Evolutionary conservation across 2,888 invertebrate species (phyloP), one percentile per base, ranked within the genome.

Genomic region (Stenoptilia bipunctidactyla): DNA sequence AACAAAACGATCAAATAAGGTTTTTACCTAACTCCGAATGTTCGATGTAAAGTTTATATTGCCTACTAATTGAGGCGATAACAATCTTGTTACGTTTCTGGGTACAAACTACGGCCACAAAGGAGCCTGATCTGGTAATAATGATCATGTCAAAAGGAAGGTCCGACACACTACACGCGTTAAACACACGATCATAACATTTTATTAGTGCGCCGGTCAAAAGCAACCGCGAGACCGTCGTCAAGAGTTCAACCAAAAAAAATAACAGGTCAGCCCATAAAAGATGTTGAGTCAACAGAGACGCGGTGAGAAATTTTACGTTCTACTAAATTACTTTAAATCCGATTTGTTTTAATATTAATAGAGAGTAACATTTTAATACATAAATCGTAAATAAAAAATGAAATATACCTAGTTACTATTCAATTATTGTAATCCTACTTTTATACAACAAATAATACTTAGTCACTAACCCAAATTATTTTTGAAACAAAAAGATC

Each of bases 101-200:
- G 65, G 58, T 67, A 79, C 77, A 75, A 75, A 76, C 73, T 75
- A 60, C 64, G 63, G 73, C 77, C 79, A 74, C 79, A 71, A 66
- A 79, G 75, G 67, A 72, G 64, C 69, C 60, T 61, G 66, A 20
- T 20, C 20, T 20, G 69, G 67, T 66, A 67, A 75, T 82, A 77
- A 80, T 73, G 74, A 79, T 75, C 74, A 71, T 79, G 80, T 82
- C 80, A 79, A 80, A 82, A 77, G 69, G 73, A 71, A 73, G 77
- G 75, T 53, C 80, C 82, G 80, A 76, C 82, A 72, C 70, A 76
- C 67, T 74, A 75, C 77, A 71, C 72, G 80, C 80, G 82, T 80
- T 79, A 82, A 83, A 79, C 83, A 82, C 71, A 82, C 82, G 74
- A 77, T 76, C 77, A 80, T 83, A 83, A 83, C 76, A 76, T 83